These are phyloP conservation scores for Eulemur mongoz DNA, from an alignment of 2,797 vertebrate species.

Conservation along the genomic window DNA sequence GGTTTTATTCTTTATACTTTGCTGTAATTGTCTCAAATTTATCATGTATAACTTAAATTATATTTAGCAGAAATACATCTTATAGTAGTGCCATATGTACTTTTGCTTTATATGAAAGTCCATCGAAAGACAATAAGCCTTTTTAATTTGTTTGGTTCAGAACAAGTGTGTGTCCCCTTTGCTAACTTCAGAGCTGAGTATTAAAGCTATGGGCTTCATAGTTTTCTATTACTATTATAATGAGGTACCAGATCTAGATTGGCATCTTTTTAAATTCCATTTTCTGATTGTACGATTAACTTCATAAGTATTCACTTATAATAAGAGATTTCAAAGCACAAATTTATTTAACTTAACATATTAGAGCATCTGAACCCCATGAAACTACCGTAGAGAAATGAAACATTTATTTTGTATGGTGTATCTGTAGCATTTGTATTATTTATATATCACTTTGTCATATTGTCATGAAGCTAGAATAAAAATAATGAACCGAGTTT, in stretches of 20 bases:
- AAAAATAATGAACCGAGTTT: not conserved
- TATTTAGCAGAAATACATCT: not conserved
- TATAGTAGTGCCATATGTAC: not conserved
- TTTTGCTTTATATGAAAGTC: slow-evolving; percentile 27
- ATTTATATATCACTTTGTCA: not conserved
- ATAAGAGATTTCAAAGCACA: slow-evolving; percentile 2
- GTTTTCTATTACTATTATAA: not conserved
- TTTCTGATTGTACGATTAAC: not conserved
- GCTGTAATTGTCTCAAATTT: not conserved
- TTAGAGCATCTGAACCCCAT: not conserved
- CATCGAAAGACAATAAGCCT: not conserved
- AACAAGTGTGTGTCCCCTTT: not conserved
- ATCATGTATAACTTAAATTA: not conserved
- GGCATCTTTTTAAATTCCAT: slow-evolving; percentile 19
- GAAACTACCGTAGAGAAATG: not conserved
- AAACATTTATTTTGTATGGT: slow-evolving; percentile 7
- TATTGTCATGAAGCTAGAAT: slow-evolving; percentile 27
- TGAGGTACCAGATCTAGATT: not conserved
- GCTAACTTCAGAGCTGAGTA: not conserved
- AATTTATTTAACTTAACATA: slow-evolving; percentile 37
- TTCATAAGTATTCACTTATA: not conserved
- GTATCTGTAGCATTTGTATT: not conserved
- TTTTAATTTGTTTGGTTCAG: not conserved
- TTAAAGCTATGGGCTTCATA: not conserved
- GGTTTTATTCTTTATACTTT: not conserved